Percentiles rank a stretch among this genome's conserved stretches.
phyloP scores from a whole-genome alignment of 2,797 vertebrate species.

The Xenopus petersii region DNA sequence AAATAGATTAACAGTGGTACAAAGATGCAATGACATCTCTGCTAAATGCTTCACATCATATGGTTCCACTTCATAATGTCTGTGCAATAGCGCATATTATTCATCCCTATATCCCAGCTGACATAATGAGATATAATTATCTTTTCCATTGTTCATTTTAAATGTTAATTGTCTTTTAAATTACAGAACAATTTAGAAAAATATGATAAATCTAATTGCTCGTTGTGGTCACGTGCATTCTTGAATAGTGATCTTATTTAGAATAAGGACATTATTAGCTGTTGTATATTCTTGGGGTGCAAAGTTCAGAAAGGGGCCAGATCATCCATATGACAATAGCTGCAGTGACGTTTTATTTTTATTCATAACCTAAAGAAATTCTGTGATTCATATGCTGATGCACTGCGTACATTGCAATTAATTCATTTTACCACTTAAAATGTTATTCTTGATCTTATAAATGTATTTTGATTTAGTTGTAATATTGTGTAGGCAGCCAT shows the following conservation, averaged over 20 bases:
- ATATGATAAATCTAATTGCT: conserved; percentile 51
- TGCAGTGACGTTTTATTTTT: not conserved
- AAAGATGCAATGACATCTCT: conserved; percentile 49
- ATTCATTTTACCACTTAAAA: too few relatives aligned
- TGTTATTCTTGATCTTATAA: too few relatives aligned
- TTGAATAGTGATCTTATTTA: conserved; percentile 43
- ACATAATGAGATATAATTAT: conserved; percentile 60
- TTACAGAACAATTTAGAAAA: conserved; percentile 59
- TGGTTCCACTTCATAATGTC: conserved; percentile 19
- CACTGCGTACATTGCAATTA: too few relatives aligned
- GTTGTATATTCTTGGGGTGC: not conserved
- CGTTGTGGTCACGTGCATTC: conserved; percentile 50
- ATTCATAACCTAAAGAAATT: conserved; percentile 1
- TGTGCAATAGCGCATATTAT: conserved; percentile 44
- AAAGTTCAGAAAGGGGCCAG: conserved; percentile 18
- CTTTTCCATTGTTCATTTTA: conserved; percentile 59
- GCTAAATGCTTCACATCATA: conserved; percentile 41
- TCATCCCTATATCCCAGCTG: conserved; percentile 51
- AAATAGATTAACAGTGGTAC: conserved; percentile 25
- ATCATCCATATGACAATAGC: not conserved
- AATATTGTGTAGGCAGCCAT: too few relatives aligned
- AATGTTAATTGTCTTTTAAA: conserved; percentile 59
- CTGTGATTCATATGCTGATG: not conserved
- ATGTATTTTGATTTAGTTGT: too few relatives aligned
- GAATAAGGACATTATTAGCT: conserved; percentile 37